Evolutionary conservation across 2,113 vertebrate genomes (phyloP).

Genomic region (Aix galericulata): DNA sequence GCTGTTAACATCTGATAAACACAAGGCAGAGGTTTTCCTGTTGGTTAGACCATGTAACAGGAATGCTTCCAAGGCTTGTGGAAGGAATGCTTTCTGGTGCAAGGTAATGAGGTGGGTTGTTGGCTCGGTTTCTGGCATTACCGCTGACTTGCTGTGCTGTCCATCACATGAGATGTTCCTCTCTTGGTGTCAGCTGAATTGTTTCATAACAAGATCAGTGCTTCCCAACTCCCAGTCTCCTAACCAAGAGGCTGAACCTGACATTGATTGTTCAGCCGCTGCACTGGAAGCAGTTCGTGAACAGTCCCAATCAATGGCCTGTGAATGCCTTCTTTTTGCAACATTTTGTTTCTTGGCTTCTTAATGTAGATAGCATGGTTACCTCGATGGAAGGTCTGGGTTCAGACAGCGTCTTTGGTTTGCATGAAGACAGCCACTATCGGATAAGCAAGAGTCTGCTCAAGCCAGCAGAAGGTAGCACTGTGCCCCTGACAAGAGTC

Average conservation of each 20-base stretch:
- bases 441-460: slow-evolving; percentile 95
- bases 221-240: background rate
- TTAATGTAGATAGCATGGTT: slow-evolving; percentile 86
- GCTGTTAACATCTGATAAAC: background rate
- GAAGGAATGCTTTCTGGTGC: background rate
- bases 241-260: background rate
- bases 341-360: slow-evolving; percentile 30
- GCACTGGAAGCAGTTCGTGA: background rate
- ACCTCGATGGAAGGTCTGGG: slow-evolving; percentile 92
- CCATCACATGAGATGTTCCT: accelerated
- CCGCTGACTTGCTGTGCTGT: background rate
- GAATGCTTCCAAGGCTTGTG: accelerated
- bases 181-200: background rate
- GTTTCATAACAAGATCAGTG: background rate
- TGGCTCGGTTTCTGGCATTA: background rate
- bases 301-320: background rate
- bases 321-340: background rate
- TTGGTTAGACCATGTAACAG: background rate
- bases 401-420: slow-evolving; percentile 91
- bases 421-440: slow-evolving; percentile 93
- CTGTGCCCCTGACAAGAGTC: slow-evolving; percentile 95
- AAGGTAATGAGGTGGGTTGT: background rate
- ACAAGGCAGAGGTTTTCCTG: background rate
- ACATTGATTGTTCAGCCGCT: background rate
- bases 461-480: slow-evolving; percentile 95